Conservation (phyloP, 2,113 vertebrate species). For the Oostethus manadensis region DNA sequence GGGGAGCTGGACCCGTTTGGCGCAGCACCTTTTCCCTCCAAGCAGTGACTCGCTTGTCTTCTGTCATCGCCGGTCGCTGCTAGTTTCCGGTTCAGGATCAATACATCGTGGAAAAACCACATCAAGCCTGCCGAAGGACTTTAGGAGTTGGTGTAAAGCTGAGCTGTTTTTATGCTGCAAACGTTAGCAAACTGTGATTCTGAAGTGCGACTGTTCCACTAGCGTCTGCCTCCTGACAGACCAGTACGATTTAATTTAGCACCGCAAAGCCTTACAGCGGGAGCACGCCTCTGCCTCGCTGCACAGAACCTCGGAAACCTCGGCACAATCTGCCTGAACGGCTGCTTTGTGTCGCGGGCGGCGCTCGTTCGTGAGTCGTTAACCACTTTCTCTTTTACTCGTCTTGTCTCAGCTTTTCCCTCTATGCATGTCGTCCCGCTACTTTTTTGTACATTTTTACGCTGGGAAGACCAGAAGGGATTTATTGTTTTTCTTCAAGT, state of each 20-base stretch:
- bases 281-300: conserved; percentile 61
- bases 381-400: conserved; percentile 2
- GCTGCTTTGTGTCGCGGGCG: too few relatives aligned
- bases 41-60: conserved; percentile 73
- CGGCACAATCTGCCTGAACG: too few relatives aligned
- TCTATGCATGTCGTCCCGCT: conserved; percentile 1
- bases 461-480: conserved; percentile 1
- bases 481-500: conserved; percentile 30
- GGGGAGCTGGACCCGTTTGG: conserved; percentile 94
- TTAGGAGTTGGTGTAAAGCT: background rate
- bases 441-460: too few relatives aligned
- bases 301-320: conserved; percentile 57
- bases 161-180: background rate
- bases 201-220: background rate
- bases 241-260: conserved; percentile 39
- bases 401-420: background rate
- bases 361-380: background rate
- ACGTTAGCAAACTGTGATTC: background rate
- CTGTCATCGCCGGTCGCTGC: background rate
- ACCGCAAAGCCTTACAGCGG: conserved; percentile 80
- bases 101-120: background rate
- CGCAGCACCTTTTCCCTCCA: conserved; percentile 91
- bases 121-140: background rate
- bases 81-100: background rate
- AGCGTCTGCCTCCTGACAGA: too few relatives aligned